Evolutionary conservation across 2,113 vertebrate genomes (phyloP), one percentile per base, ranked within the genome.

Genomic region (Lophochroa leadbeateri): DNA sequence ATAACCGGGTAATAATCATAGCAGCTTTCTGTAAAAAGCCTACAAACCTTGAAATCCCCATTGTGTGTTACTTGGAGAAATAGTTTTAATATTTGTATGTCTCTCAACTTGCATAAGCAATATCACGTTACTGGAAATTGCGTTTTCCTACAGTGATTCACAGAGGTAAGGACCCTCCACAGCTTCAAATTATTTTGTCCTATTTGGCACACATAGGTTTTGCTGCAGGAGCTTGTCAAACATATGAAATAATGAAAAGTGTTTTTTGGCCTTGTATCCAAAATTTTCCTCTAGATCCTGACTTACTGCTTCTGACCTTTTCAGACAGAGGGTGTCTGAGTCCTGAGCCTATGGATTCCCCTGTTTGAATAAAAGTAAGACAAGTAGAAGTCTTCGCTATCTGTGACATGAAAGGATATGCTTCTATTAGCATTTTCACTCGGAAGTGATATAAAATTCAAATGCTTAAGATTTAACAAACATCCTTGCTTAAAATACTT

Each of bases 381-480:
- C 80, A 57, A 49, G 41, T 86, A 43, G 68, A 43, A 39, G 28
- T 47, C 39, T 88, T 74, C 81, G 28, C 58, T 82, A 24, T 18
- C n/a, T 85, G 23, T 69, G 70, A 87, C 50, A 60, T 63, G 24
- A 91, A 87, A 93, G 37, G 27, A 35, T 84, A 55, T 18, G 12
- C 43, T 57, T 49, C 49, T 89, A 43, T 83, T 86, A 77, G 27
- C 29, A 61, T 43, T 77, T 94, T 80, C n/a, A 58, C 53, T 74
- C 81, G 50, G 28, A 94, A 91, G 41, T 65, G 23, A 92, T 84
- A 17, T 58, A 69, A 94, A 91, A 81, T 81, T 91, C 31, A 75
- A 94, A 85, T 57, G 6, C n/a, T 93, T 92, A 92, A 67, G 94
- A 88, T 88, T 82, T 82, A 90, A 80, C 16, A 92, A 95, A 94